Evolutionary conservation across 2,797 vertebrate genomes (phyloP), one percentile per base, ranked within the genome.

Genomic region (Poecile montanus): DNA sequence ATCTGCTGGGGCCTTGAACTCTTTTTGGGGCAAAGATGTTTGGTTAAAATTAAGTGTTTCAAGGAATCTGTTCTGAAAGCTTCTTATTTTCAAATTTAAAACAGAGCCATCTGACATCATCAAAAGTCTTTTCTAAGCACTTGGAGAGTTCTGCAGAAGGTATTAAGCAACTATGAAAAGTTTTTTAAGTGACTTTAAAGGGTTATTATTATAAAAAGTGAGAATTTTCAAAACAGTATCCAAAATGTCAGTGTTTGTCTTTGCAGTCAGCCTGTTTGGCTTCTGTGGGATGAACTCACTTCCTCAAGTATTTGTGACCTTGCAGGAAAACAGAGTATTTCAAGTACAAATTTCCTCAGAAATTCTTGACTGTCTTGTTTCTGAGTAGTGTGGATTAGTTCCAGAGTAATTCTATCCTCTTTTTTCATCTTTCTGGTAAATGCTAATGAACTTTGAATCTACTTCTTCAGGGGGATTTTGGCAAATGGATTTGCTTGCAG

Each of bases 291-390:
- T 90, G 67, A 93, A 72, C 51, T 88, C 58, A 32, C 45, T 91
- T 94, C 78, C 61, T 92, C 68, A 83, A 91, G 42, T 77, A 80
- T 83, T 87, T 85, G 75, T n/a, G 85, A 83, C 76, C 61, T 77
- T 74, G 85, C n/a, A 70, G 74, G 82, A 96, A 85, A 95, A 58
- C 2, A 16, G 51, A 51, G 16, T 60, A 63, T 77, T 79, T 92
- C 51, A 89, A 85, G 72, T 74, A 91, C 80, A 85, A 89, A 95
- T 96, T 95, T 91, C 82, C 87, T 74, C 85, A 83, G 76, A 83
- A 92, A 91, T 91, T 85, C 93, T 82, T 74, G 11, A 54, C 68
- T 54, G 94, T 74, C 57, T 94, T 96, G 89, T 89, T 96, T 96
- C 73, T 83, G 32, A 80, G 53, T 88, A 50, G 61, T n/a, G 45